A percentile compares a stretch with the other conserved stretches of the same genome.
These are phyloP conservation scores for Chelon auratus DNA, from an alignment of 2,797 vertebrate species.

Conservation along the genomic window DNA sequence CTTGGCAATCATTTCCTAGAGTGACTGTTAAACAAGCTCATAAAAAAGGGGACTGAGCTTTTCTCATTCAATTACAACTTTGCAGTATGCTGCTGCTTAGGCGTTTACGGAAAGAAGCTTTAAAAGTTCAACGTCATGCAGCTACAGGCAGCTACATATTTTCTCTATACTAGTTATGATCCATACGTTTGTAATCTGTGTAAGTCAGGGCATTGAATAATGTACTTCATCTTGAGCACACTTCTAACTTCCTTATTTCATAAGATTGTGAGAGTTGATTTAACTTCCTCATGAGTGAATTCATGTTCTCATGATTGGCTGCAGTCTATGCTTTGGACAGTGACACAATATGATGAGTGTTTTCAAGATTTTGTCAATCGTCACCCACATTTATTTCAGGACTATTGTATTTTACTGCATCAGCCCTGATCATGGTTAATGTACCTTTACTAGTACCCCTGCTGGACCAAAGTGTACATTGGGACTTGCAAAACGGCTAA, in stretches of 20 bases:
- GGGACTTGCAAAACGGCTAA: not conserved
- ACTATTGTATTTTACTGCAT: not conserved
- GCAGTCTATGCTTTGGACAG: not conserved
- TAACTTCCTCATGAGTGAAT: no score
- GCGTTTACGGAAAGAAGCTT: no score
- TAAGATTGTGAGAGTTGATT: no score
- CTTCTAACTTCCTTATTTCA: no score
- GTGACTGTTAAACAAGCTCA: not conserved
- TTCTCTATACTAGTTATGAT: no score
- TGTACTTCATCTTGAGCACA: no score
- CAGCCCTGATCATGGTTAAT: not conserved
- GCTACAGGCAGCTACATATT: no score
- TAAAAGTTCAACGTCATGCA: no score
- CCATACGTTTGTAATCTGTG: no score
- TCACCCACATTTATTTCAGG: not conserved
- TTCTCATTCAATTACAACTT: constrained; percentile 9
- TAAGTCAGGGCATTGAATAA: no score
- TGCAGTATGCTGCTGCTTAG: not conserved
- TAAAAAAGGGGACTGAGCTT: not conserved
- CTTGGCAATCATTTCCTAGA: not conserved
- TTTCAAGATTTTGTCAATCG: constrained; percentile 1
- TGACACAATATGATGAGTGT: not conserved
- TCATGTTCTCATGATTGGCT: no score
- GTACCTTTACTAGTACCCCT: not conserved
- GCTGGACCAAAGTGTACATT: not conserved